Conservation (phyloP, 2,797 vertebrate genomes). For the Microhierax caerulescens region DNA sequence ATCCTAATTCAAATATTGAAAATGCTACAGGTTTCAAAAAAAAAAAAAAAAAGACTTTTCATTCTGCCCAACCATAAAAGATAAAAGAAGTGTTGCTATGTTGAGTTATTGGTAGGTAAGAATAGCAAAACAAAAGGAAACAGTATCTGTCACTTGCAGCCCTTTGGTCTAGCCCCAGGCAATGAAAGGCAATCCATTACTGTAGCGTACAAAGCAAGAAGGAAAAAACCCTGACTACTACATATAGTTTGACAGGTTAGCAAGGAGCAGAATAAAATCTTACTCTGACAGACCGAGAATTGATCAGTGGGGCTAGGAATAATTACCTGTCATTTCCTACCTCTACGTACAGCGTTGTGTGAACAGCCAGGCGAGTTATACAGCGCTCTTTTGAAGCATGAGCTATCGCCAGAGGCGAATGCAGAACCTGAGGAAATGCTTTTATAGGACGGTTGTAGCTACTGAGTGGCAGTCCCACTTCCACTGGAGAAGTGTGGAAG, state of each 20-base stretch:
- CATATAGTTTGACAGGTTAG: slow-evolving; percentile 6
- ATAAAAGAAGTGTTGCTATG: neutral
- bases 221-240: neutral
- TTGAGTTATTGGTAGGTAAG: neutral
- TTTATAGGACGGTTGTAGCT: neutral
- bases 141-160: neutral
- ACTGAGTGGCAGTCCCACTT: neutral
- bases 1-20: neutral
- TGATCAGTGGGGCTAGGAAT: neutral
- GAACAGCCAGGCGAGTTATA: neutral
- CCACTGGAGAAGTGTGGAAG: neutral
- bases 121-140: neutral
- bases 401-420: neutral
- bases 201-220: neutral
- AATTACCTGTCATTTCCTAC: neutral
- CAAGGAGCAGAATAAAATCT: neutral
- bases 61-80: neutral
- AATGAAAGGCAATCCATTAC: neutral
- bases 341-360: neutral
- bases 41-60: neutral
- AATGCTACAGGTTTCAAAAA: neutral
- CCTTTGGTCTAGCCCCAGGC: neutral
- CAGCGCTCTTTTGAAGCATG: neutral
- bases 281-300: slow-evolving; percentile 12
- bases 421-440: neutral